Percentiles rank a stretch among this genome's conserved stretches.
Conservation (phyloP, 2,113 vertebrate species). For the Athene noctua region DNA sequence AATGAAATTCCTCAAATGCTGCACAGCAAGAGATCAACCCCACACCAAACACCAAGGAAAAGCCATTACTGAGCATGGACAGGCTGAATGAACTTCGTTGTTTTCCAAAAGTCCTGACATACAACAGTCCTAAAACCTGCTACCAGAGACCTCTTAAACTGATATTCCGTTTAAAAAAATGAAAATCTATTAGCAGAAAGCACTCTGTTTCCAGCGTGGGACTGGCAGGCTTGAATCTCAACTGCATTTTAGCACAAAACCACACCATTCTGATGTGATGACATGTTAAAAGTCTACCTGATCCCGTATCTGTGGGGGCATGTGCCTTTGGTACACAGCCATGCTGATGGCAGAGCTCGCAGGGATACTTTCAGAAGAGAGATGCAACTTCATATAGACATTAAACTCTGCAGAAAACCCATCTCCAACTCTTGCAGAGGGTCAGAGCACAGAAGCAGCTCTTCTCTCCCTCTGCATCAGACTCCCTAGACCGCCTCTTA, state of each 20-base stretch:
- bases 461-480: neutral
- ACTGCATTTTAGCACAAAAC: neutral
- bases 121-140: neutral
- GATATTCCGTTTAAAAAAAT: neutral
- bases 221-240: neutral
- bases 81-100: neutral
- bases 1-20: neutral
- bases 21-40: neutral
- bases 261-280: accelerated
- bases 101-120: neutral
- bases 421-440: neutral
- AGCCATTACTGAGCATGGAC: neutral
- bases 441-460: neutral
- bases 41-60: neutral
- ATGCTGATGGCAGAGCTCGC: accelerated
- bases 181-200: neutral
- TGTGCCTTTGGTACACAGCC: accelerated
- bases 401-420: neutral
- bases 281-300: neutral
- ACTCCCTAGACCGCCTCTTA: neutral
- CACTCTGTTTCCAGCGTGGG: neutral
- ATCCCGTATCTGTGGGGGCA: neutral
- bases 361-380: neutral
- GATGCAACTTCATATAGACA: neutral
- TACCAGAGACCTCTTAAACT: neutral